phyloP scores from a whole-genome alignment of 1,140 invertebrate genomes.

The Coboldia fuscipes region DNA sequence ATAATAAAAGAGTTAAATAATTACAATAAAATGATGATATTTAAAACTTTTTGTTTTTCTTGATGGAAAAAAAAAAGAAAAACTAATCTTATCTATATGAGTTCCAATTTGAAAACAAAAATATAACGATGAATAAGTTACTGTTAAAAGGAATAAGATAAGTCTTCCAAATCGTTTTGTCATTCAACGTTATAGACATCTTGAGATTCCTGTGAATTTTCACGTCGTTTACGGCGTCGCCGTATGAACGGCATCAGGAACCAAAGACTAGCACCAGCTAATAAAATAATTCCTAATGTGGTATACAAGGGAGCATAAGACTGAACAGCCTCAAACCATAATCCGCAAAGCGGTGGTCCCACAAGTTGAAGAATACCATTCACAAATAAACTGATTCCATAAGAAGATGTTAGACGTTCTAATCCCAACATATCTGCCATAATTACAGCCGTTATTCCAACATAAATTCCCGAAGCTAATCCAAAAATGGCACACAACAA shows the following conservation, averaged over 20 bases:
- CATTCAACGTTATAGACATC: no score
- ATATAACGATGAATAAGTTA: no score
- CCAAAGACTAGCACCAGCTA: constrained; percentile 52
- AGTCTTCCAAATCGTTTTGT: no score
- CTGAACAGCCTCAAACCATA: constrained; percentile 35
- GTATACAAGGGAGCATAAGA: constrained; percentile 47
- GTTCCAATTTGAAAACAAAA: no score
- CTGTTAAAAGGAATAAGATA: no score
- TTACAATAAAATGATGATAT: no score
- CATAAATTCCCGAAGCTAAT: constrained; percentile 62
- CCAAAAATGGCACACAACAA: constrained; percentile 54
- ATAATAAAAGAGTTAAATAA: no score
- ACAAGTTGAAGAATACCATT: constrained; percentile 59
- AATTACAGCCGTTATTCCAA: constrained; percentile 62
- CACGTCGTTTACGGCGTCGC: not conserved
- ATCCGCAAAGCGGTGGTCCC: constrained; percentile 56
- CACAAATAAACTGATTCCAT: constrained; percentile 63
- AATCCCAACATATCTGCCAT: constrained; percentile 69
- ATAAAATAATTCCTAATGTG: constrained; percentile 44
- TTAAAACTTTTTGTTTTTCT: no score
- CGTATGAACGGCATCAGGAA: constrained; percentile 42
- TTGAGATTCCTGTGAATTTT: no score
- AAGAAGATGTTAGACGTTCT: constrained; percentile 61
- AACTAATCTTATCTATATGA: no score
- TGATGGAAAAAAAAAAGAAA: no score